Evolutionary conservation across 2,797 vertebrate genomes (phyloP).

Genomic region (Acanthiza pusilla): DNA sequence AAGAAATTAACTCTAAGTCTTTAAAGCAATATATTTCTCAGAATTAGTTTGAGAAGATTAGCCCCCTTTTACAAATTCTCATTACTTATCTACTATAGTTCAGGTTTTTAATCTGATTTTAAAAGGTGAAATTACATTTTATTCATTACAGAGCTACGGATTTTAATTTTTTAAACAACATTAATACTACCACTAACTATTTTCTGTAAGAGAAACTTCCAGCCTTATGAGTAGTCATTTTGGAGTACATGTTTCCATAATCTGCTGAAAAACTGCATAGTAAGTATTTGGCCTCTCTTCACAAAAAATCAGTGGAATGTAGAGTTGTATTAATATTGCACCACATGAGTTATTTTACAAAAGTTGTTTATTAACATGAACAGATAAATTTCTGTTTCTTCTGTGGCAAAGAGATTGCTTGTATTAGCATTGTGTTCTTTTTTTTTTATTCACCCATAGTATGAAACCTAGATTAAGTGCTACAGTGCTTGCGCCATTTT

Average conservation of each 20-base stretch:
- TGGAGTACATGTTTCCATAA: not conserved
- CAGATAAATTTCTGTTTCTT: not conserved
- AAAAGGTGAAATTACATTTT: constrained; percentile 25
- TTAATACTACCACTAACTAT: not conserved
- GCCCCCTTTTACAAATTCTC: constrained; percentile 18
- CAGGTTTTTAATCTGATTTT: constrained; percentile 24
- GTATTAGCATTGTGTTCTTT: not conserved
- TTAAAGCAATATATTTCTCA: constrained; percentile 30
- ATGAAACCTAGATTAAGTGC: not conserved
- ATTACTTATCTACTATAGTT: constrained; percentile 9
- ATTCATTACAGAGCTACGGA: not conserved
- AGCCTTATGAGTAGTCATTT: not conserved
- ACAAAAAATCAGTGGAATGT: not conserved
- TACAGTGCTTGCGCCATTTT: not conserved
- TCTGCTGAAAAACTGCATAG: not conserved
- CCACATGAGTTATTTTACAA: not conserved
- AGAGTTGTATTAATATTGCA: not conserved
- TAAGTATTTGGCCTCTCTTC: not conserved
- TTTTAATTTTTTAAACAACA: constrained; percentile 20
- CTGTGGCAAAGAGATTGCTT: not conserved
- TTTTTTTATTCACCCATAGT: not conserved
- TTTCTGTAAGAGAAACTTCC: not conserved
- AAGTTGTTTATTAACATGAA: not conserved
- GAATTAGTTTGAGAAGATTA: constrained; percentile 50
- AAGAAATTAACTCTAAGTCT: constrained; percentile 48